Evolutionary conservation across 2,888 invertebrate species (phyloP).

Genomic region (Orthosia cruda): DNA sequence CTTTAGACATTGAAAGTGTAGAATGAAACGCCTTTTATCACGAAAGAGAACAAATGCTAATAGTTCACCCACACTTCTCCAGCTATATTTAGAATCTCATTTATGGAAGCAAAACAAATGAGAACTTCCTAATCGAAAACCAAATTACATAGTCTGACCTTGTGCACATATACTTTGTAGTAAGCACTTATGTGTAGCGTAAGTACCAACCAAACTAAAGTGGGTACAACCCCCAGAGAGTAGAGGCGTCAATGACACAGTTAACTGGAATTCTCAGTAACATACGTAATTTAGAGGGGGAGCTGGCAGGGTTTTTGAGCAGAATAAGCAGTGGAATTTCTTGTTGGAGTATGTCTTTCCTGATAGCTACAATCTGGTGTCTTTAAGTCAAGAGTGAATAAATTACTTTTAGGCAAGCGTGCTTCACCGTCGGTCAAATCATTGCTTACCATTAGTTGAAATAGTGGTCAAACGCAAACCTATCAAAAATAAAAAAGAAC

Average conservation of each 20-base stretch:
- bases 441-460: too few relatives aligned
- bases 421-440: too few relatives aligned
- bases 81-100: background rate
- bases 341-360: too few relatives aligned
- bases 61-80: background rate
- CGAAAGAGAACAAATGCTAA: too few relatives aligned
- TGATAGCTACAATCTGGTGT: too few relatives aligned
- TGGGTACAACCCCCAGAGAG: constrained; percentile 5
- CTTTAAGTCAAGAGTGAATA: too few relatives aligned
- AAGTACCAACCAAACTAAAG: background rate
- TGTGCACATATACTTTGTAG: background rate
- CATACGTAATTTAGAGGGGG: background rate
- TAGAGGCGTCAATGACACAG: constrained; percentile 11
- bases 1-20: too few relatives aligned
- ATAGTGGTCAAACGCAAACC: too few relatives aligned
- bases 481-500: too few relatives aligned
- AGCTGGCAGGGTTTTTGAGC: too few relatives aligned
- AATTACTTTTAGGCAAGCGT: too few relatives aligned
- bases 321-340: too few relatives aligned
- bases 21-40: background rate
- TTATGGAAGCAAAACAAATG: background rate
- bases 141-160: background rate
- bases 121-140: background rate
- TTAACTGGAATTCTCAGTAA: background rate
- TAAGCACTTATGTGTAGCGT: background rate